Evolutionary conservation across 2,113 vertebrate species (phyloP).

Genomic region (Anser brachyrhynchus): DNA sequence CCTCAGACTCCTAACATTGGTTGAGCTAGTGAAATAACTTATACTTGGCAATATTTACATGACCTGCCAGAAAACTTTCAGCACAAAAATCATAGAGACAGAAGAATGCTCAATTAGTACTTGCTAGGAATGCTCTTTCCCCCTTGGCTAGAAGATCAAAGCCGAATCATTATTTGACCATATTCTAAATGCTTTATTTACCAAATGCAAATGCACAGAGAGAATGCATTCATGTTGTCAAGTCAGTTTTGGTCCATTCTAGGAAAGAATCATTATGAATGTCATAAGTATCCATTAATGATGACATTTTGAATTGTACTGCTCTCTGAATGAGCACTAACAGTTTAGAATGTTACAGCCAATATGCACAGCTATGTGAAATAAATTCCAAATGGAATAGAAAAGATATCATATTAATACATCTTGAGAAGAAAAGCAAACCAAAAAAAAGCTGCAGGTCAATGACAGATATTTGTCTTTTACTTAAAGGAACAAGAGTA

Average conservation of each 20-base stretch:
- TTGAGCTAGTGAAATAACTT: constrained; percentile 52
- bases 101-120: constrained; percentile 47
- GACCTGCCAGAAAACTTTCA: constrained; percentile 26
- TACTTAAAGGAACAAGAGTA: not conserved
- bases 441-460: not conserved
- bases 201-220: not conserved
- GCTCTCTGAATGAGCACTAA: not conserved
- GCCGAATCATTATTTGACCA: not conserved
- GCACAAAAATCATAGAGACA: constrained; percentile 11
- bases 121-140: constrained; percentile 7
- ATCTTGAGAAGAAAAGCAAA: not conserved
- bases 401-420: not conserved
- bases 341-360: constrained; percentile 2
- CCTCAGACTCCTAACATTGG: constrained; percentile 67
- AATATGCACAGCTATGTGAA: not conserved
- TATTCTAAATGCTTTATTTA: constrained; percentile 20
- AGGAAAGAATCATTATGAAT: not conserved
- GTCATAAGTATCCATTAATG: not conserved
- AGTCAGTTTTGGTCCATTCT: constrained; percentile 29
- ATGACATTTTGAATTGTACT: constrained; percentile 5
- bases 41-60: constrained; percentile 42
- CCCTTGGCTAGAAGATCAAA: constrained; percentile 4
- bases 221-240: constrained; percentile 18
- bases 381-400: not conserved
- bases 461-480: not conserved